Conservation (phyloP, 2,888 invertebrate species). For the Cybosia mesomella region DNA sequence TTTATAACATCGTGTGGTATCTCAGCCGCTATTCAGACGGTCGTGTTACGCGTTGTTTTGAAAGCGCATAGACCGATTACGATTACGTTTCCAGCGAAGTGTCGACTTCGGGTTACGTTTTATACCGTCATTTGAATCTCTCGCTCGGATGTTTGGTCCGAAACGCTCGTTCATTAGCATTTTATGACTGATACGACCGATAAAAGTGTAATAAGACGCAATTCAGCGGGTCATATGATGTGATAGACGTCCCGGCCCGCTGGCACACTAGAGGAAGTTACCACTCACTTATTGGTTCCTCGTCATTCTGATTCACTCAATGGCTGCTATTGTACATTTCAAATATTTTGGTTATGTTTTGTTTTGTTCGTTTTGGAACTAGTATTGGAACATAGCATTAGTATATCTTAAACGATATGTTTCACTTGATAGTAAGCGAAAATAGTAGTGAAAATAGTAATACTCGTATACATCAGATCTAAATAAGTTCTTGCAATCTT, state of each 20-base stretch:
- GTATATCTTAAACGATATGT: conserved; percentile 44
- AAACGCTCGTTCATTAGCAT: conserved; percentile 85
- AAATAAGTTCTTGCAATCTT: not conserved
- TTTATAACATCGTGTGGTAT: conserved; percentile 81
- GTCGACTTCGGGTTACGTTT: conserved; percentile 85
- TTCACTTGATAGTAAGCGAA: conserved; percentile 32
- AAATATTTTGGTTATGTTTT: conserved; percentile 69
- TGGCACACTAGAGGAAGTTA: conserved; percentile 74
- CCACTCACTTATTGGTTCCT: conserved; percentile 74
- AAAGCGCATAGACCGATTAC: conserved; percentile 82
- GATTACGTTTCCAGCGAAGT: conserved; percentile 84
- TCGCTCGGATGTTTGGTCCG: conserved; percentile 86
- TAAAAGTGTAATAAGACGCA: conserved; percentile 86
- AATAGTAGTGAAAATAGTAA: no score
- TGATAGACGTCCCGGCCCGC: conserved; percentile 76
- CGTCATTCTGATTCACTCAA: conserved; percentile 77
- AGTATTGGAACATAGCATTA: conserved; percentile 54
- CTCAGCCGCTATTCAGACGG: conserved; percentile 73
- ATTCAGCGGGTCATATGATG: conserved; percentile 81
- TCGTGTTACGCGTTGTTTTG: conserved; percentile 85
- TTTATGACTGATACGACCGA: conserved; percentile 86
- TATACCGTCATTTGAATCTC: conserved; percentile 86
- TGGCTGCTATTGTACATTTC: conserved; percentile 69
- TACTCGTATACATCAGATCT: not conserved
- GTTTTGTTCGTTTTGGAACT: conserved; percentile 62